Conservation (phyloP, 2,113 vertebrate genomes). For the Odocoileus virginianus region DNA sequence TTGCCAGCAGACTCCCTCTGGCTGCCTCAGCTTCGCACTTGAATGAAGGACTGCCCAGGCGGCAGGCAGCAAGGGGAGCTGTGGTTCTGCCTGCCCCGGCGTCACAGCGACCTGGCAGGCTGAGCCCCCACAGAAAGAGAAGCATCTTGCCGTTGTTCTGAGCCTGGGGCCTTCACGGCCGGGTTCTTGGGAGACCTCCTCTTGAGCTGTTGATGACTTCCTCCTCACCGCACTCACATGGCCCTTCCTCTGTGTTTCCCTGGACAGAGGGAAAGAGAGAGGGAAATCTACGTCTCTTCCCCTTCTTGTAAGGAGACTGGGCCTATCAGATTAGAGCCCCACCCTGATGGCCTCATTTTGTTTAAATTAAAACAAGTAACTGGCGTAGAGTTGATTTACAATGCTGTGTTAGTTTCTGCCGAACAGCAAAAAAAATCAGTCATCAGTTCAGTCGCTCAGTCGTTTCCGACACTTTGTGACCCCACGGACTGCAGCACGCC, state of each 20-base stretch:
- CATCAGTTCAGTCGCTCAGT: accelerated
- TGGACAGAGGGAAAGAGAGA: not conserved
- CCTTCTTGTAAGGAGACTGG: not conserved
- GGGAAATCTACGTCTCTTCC: not conserved
- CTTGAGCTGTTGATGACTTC: not conserved
- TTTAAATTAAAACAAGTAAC: not conserved
- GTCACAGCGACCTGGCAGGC: not conserved
- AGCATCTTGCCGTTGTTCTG: not conserved
- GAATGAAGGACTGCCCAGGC: not conserved
- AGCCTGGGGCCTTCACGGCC: not conserved
- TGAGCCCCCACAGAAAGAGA: not conserved
- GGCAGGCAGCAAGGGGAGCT: no score
- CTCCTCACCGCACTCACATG: not conserved
- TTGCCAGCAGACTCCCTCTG: not conserved
- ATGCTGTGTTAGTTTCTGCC: not conserved
- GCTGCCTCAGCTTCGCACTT: not conserved
- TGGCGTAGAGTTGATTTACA: not conserved
- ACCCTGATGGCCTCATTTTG: not conserved
- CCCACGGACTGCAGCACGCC: not conserved
- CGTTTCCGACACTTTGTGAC: not conserved
- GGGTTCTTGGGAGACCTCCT: not conserved
- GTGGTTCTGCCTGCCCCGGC: not conserved
- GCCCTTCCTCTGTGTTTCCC: not conserved
- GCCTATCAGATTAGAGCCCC: not conserved
- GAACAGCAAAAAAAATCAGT: not conserved